Percentiles rank a stretch among this genome's conserved stretches.
Conservation (phyloP, 2,113 vertebrate genomes). For the Fulica atra region DNA sequence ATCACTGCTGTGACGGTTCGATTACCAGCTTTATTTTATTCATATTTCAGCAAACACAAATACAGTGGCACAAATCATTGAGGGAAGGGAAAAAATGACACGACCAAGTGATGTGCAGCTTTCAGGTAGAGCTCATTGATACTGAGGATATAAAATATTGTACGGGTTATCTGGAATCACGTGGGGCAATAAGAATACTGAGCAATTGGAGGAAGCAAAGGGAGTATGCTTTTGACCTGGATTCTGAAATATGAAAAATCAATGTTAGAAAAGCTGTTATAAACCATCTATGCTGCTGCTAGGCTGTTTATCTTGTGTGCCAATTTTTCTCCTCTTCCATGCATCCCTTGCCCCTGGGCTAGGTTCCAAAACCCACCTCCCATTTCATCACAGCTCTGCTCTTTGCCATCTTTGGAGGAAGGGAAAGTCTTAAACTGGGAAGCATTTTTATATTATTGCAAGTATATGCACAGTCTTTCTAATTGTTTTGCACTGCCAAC, state of each 20-base stretch:
- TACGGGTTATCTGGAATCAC: background rate
- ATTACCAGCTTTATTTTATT: background rate
- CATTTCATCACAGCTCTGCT: background rate
- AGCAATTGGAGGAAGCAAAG: fast-evolving
- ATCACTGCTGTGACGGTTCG: background rate
- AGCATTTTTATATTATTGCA: background rate
- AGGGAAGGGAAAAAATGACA: background rate
- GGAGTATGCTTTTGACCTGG: background rate
- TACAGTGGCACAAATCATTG: background rate
- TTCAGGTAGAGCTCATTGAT: background rate
- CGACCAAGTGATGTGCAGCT: background rate
- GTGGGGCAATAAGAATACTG: background rate
- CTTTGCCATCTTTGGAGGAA: background rate
- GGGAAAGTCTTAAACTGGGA: background rate
- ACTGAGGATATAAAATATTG: background rate
- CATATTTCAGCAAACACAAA: constrained; percentile 5
- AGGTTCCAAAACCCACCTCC: fast-evolving
- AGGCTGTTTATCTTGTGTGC: fast-evolving
- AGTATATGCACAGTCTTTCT: background rate
- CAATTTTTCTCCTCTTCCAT: background rate
- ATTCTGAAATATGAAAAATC: background rate
- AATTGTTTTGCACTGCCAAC: background rate
- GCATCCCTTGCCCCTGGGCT: too few relatives aligned
- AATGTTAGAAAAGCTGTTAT: background rate
- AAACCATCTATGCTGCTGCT: background rate